These are phyloP conservation scores for Oreotrochilus melanogaster DNA, from an alignment of 2,113 vertebrate species.

Conservation along the genomic window DNA sequence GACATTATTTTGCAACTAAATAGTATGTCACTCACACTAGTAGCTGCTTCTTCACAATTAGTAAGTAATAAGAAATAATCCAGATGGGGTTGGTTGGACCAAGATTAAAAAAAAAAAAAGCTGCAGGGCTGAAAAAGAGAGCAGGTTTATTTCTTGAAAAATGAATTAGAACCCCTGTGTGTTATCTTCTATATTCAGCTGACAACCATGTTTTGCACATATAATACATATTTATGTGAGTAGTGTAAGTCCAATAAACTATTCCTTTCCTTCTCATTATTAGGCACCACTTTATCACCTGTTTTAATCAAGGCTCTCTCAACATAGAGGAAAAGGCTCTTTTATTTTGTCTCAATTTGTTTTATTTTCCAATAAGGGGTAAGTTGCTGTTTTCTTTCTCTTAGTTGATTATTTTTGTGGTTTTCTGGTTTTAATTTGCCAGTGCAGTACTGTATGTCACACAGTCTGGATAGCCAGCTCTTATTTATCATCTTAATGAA, in stretches of 20 bases:
- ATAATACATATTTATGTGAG: not conserved
- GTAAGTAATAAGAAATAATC: not conserved
- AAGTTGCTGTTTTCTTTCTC: not conserved
- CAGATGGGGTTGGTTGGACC: not conserved
- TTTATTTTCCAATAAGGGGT: not conserved
- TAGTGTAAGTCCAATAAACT: not conserved
- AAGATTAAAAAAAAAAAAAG: not conserved
- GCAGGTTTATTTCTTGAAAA: not conserved
- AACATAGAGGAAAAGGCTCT: not conserved
- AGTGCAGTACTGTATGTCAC: not conserved
- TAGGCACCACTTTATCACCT: not conserved
- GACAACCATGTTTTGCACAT: not conserved
- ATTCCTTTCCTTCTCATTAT: not conserved
- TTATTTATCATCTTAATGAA: not conserved
- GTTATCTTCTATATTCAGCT: not conserved
- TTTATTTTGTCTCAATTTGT: not conserved
- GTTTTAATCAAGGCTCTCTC: not conserved
- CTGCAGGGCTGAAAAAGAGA: not conserved
- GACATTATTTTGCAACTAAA: not conserved
- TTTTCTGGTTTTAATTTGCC: not conserved
- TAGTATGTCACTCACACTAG: not conserved
- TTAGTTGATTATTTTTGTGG: not conserved
- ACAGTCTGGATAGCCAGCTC: not conserved
- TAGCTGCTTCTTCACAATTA: not conserved
- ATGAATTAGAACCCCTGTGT: not conserved